Base-by-base conservation (phyloP, 2,888 invertebrate species). In the Eupithecia pulchellata region DNA sequence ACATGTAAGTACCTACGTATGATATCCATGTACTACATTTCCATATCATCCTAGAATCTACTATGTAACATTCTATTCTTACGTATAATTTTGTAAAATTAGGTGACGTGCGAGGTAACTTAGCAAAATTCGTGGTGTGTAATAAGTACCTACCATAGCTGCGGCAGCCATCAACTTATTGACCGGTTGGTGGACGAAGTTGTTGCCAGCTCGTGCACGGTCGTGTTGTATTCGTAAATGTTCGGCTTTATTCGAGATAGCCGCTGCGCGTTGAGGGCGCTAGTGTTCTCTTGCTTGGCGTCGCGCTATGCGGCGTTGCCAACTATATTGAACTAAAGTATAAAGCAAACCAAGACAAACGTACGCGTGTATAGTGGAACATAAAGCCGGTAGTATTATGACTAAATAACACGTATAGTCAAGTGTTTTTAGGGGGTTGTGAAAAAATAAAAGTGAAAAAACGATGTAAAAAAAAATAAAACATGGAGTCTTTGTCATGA, bases 211-310 rank as follows among this genome's bases (percentile, higher is more conserved):
- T 92, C 91, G 92, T 91, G 91, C 89, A 88, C 77, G 82, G 84
- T 92, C 92, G 90, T 86, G 83, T 84, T 82, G 85, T 83, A 84
- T 90, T 91, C 93, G 92, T 86, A 81, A 84, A 84, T 76, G 80
- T 86, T 88, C 85, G 88, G 84, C 84, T 82, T 84, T 90, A 91
- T 88, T 85, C 80, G 82, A 85, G 85, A 83, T 84, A 84, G 84
- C 93, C 94, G 92, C 93, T 94, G 94, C 93, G 94, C 91, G 94
- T 92, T 91, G 94, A 86, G 93, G 95, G 94, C 94, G 94, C 94
- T 89, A 82, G 88, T 86, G 92, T 89, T 86, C 91, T 89, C 91
- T 91, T 93, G 93, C 93, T 93, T 93, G 91, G 94, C 94, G 93
- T 94, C 94, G 92, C 86, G 86, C 86, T 88, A 87, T 90, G 94